Evolutionary conservation across 2,888 invertebrate genomes (phyloP).

Genomic region (Trachelus tabidus): DNA sequence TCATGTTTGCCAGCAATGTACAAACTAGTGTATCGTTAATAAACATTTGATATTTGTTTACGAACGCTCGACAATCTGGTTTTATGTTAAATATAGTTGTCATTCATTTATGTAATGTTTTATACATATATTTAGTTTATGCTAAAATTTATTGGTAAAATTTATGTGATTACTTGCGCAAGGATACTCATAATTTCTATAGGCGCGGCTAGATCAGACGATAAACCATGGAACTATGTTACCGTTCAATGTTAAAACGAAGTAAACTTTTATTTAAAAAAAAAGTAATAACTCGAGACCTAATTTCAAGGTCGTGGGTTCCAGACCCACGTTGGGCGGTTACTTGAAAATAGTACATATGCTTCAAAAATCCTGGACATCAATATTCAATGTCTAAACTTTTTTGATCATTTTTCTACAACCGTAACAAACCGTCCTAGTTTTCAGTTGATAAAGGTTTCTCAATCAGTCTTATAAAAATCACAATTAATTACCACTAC

Average conservation of each 20-base stretch:
- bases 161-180: background rate
- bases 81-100: background rate
- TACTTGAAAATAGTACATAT: background rate
- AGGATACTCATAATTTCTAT: background rate
- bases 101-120: background rate
- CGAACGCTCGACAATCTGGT: background rate
- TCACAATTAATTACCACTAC: background rate
- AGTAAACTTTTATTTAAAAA: background rate
- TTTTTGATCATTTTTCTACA: background rate
- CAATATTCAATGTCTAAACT: background rate
- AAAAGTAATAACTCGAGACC: conserved; percentile 8
- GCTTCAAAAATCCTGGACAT: background rate
- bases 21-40: conserved; percentile 40
- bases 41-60: conserved; percentile 36
- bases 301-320: conserved; percentile 21
- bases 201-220: conserved; percentile 22
- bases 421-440: background rate
- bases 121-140: background rate
- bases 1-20: conserved; percentile 36
- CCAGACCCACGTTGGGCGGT: conserved; percentile 16
- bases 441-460: background rate
- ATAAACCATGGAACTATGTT: conserved; percentile 11
- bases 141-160: background rate
- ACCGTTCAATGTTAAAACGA: background rate
- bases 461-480: background rate